Base-by-base conservation (phyloP, 2,888 invertebrate genomes). In the Hirtodrosophila alboralis region DNA sequence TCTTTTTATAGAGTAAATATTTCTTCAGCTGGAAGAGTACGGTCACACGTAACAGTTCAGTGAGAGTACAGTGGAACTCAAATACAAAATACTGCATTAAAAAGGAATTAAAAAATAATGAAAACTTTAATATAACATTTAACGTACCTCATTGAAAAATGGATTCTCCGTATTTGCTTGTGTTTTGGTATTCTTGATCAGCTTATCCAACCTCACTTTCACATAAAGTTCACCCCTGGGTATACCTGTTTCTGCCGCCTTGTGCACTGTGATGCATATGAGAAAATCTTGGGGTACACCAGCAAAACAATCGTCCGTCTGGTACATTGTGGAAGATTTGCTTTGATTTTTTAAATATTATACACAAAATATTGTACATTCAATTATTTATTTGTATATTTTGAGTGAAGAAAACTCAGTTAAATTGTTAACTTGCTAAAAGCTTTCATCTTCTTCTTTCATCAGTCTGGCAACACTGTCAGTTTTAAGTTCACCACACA, bases 71-170 rank as follows among this genome's bases (percentile, higher is more conserved):
- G 36, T 91, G 91, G 62, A 94, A 90, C 79, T 95, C 94, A 70
- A 95, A 95, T 2, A 94, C 92, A 77, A 95, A 95, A 75, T 93
- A 94, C 95, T 95, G 2, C 5, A 14, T 18, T n/a, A 9, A 34
- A n/a, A n/a, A 2, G 10, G 3, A 7, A 4, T n/a, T 31, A 5
- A 27, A 6, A 9, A 10, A 21, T 14, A 7, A 1, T 14, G 0
- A 1, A 0, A n/a, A 23, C 8, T 7, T 3, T n/a, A n/a, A n/a
- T n/a, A n/a, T n/a, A n/a, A n/a, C n/a, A 8, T 8, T 3, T 3
- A 10, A 10, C 31, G 21, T 84, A 95, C 95, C 92, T 95, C 95
- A 89, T 94, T 94, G 68, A 93, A 95, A 83, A 90, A 92, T 0
- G 95, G 95, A 61, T 92, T 92, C 63, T 93, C 93, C 7, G 93